phyloP scores from a whole-genome alignment of 2,797 vertebrate genomes.

The Sebastes elongatus region DNA sequence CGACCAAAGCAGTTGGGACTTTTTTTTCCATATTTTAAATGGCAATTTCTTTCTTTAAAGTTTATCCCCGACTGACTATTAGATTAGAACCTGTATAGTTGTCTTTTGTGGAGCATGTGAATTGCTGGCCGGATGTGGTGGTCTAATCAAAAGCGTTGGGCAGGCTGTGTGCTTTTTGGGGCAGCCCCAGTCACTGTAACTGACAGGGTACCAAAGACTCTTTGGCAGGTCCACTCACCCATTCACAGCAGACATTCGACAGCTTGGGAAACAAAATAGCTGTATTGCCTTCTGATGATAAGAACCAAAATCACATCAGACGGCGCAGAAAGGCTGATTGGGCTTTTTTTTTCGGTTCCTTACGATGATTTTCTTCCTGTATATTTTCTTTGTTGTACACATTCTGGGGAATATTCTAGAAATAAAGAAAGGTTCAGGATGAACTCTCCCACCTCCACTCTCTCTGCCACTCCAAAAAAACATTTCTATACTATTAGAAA shows the following conservation, averaged over 20 bases:
- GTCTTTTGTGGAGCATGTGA: constrained; percentile 51
- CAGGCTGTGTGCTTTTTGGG: constrained; percentile 40
- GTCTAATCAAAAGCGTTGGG: constrained; percentile 49
- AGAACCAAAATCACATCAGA: constrained; percentile 63
- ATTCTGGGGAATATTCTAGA: constrained; percentile 8
- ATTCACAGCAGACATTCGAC: constrained; percentile 68
- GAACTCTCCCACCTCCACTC: constrained; percentile 1
- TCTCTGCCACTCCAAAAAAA: background rate
- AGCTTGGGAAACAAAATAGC: constrained; percentile 70
- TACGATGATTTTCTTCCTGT: constrained; percentile 32
- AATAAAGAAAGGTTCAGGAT: constrained; percentile 18
- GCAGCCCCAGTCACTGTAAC: constrained; percentile 52
- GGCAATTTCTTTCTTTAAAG: constrained; percentile 40
- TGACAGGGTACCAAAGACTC: constrained; percentile 74
- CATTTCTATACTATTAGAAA: constrained; percentile 17
- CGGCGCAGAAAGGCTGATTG: constrained; percentile 38
- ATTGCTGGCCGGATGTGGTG: constrained; percentile 37
- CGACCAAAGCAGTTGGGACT: constrained; percentile 26
- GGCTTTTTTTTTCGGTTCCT: constrained; percentile 20
- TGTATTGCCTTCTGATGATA: constrained; percentile 70
- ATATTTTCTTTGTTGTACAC: constrained; percentile 31
- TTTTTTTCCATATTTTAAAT: constrained; percentile 8
- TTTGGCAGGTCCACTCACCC: constrained; percentile 74
- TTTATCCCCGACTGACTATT: constrained; percentile 20
- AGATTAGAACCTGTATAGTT: constrained; percentile 47